These are phyloP conservation scores for Aphelenchoides bicaudatus DNA, from an alignment of 2,888 invertebrate genomes.

Conservation along the genomic window DNA sequence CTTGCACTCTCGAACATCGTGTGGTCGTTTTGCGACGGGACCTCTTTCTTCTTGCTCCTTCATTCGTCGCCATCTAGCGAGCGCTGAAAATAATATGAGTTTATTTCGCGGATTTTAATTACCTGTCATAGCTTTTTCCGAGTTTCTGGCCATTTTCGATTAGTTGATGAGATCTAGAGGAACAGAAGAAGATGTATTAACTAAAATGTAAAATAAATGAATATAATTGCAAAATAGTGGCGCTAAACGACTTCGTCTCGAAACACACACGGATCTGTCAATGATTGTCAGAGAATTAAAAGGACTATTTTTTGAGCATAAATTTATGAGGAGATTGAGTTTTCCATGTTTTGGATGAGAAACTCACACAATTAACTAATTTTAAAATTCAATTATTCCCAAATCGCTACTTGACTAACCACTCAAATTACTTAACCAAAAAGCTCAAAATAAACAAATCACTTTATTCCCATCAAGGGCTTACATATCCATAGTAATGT, in stretches of 20 bases:
- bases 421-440: too few species aligned
- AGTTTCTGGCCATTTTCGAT: slow-evolving; percentile 76
- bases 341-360: not conserved
- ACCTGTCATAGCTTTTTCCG: slow-evolving; percentile 98
- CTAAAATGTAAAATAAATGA: not conserved
- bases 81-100: too few species aligned
- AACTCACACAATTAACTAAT: too few species aligned
- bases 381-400: too few species aligned
- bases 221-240: too few species aligned
- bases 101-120: too few species aligned
- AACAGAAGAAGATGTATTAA: not conserved
- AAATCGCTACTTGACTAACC: too few species aligned
- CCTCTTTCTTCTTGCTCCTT: slow-evolving; percentile 75
- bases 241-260: too few species aligned
- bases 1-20: slow-evolving; percentile 74
- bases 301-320: not conserved
- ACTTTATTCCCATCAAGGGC: too few species aligned
- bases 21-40: slow-evolving; percentile 53
- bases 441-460: too few species aligned
- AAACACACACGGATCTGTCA: too few species aligned
- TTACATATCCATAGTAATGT: slow-evolving; percentile 88
- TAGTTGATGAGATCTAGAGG: not conserved
- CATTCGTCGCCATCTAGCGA: slow-evolving; percentile 95
- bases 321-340: not conserved
- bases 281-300: not conserved